These are phyloP conservation scores for Porites divaricata DNA, from an alignment of 92 coral and sea anemone species.

Conservation along the genomic window DNA sequence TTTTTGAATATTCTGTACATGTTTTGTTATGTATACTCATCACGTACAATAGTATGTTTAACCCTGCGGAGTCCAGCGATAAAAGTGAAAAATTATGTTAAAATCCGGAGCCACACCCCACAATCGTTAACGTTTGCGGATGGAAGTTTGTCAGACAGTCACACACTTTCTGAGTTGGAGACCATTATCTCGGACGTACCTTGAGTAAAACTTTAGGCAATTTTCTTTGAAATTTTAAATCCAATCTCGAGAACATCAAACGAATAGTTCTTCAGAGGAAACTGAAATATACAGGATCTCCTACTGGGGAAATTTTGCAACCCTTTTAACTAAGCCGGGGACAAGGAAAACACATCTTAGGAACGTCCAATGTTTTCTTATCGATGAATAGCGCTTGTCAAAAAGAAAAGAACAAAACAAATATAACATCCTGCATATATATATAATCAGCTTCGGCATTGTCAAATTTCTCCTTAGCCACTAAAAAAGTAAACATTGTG, in stretches of 20 bases:
- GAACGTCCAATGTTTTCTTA: conserved; percentile 7
- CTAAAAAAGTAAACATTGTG: background rate
- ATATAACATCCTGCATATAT: background rate
- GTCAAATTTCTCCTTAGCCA: background rate
- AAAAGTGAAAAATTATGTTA: background rate
- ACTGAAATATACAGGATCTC: background rate
- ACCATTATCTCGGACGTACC: background rate
- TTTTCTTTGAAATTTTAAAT: conserved; percentile 1
- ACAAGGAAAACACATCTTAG: background rate
- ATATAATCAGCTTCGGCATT: conserved; percentile 9
- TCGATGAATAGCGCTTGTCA: background rate
- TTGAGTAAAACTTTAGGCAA: background rate
- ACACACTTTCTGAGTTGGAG: conserved; percentile 4
- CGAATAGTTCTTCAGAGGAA: background rate
- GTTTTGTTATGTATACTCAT: background rate
- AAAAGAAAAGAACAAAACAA: background rate
- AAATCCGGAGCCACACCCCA: conserved; percentile 4
- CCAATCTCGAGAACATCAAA: background rate
- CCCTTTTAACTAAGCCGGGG: background rate
- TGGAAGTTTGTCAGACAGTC: conserved; percentile 34
- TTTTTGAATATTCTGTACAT: background rate
- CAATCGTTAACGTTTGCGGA: background rate
- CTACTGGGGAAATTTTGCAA: background rate
- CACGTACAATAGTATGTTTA: background rate
- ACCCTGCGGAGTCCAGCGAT: background rate